These are phyloP conservation scores for Haliclona indistincta DNA, from an alignment of 37 sponge, comb jelly and placozoan species.

Conservation along the genomic window DNA sequence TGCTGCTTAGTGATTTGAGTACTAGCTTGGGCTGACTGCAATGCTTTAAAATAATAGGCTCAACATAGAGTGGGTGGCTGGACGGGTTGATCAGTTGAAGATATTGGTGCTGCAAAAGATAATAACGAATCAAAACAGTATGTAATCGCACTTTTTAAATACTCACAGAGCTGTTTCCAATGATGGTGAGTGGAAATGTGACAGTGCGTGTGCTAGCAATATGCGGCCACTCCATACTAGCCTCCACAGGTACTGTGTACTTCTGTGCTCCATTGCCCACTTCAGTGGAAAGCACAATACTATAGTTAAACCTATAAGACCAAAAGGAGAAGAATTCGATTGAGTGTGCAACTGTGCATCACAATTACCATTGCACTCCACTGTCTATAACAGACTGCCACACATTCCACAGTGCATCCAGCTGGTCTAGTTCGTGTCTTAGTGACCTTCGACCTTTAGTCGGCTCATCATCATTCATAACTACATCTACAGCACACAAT, in stretches of 20 bases:
- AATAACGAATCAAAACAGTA: background rate
- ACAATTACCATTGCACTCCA: too few relatives aligned
- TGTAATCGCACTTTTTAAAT: background rate
- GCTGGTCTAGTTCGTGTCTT: background rate
- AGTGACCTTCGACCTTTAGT: background rate
- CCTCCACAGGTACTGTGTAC: slow-evolving; percentile 19
- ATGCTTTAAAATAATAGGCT: background rate
- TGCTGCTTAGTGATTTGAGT: background rate
- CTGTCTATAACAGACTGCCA: too few relatives aligned
- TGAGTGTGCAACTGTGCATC: background rate
- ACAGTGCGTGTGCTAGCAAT: background rate
- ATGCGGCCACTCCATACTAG: slow-evolving; percentile 52
- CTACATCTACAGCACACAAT: background rate
- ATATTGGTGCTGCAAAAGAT: background rate
- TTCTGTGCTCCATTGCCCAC: slow-evolving; percentile 9
- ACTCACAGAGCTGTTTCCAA: slow-evolving; percentile 71
- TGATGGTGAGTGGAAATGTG: slow-evolving; percentile 48
- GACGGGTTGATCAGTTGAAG: background rate
- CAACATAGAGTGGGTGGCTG: background rate
- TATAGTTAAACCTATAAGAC: slow-evolving; percentile 32
- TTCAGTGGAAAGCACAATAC: slow-evolving; percentile 25
- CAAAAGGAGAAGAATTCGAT: background rate
- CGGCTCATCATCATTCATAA: background rate
- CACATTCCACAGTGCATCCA: background rate
- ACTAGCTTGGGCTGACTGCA: background rate